Percentiles rank a stretch among this genome's conserved stretches.
These are phyloP conservation scores for Adelosebastes latens DNA, from an alignment of 2,797 vertebrate species.

Conservation along the genomic window DNA sequence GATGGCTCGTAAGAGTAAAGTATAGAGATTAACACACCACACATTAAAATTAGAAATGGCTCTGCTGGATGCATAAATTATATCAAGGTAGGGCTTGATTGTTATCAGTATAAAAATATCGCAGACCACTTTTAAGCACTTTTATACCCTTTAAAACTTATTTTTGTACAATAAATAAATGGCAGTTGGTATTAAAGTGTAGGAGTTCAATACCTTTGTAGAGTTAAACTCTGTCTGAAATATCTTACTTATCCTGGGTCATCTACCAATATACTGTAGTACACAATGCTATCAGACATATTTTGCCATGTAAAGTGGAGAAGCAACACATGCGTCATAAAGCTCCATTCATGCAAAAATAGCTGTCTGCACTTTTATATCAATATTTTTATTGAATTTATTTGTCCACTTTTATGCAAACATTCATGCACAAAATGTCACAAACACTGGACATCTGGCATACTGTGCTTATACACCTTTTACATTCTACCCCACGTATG, in stretches of 20 bases:
- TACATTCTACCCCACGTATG: too few relatives aligned
- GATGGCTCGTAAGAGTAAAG: conserved; percentile 24
- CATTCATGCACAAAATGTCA: too few relatives aligned
- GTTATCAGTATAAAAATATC: not conserved
- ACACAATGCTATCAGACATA: not conserved
- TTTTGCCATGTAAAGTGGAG: not conserved
- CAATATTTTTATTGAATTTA: too few relatives aligned
- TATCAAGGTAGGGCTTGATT: not conserved
- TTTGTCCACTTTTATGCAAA: too few relatives aligned
- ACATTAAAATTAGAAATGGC: conserved; percentile 1
- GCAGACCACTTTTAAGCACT: not conserved
- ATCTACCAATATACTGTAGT: conserved; percentile 1
- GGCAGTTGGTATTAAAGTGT: not conserved
- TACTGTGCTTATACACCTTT: too few relatives aligned
- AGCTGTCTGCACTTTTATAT: not conserved
- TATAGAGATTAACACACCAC: not conserved
- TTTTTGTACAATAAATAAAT: too few relatives aligned
- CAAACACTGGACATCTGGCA: too few relatives aligned
- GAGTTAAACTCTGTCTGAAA: conserved; percentile 20
- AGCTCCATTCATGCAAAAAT: not conserved
- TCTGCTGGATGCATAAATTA: not conserved
- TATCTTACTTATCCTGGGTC: conserved; percentile 13
- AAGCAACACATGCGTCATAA: not conserved
- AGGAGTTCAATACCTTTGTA: not conserved
- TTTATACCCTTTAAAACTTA: too few relatives aligned